Evolutionary conservation across 1,140 invertebrate genomes (phyloP).

Genomic region (Drosophila cardini): DNA sequence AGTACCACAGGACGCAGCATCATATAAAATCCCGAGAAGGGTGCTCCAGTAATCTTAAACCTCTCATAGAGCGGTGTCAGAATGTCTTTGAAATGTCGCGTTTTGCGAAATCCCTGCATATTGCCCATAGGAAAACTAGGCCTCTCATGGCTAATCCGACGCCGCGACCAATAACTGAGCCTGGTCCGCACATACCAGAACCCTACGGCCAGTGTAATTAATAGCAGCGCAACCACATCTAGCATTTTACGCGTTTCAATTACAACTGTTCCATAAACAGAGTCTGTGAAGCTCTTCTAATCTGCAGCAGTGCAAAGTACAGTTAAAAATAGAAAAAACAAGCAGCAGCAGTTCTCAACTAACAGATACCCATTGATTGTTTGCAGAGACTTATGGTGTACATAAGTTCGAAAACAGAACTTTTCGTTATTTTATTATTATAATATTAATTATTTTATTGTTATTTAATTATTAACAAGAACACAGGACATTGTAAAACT

Average conservation of each 20-base stretch:
- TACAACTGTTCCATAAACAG: slow-evolving; percentile 41
- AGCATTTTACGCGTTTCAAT: slow-evolving; percentile 56
- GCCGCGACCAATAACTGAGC: slow-evolving; percentile 85
- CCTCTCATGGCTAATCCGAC: slow-evolving; percentile 71
- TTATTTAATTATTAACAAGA: too few species aligned
- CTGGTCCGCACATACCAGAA: slow-evolving; percentile 62
- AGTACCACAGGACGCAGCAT: slow-evolving; percentile 65
- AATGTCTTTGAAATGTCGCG: slow-evolving; percentile 68
- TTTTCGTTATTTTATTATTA: too few species aligned
- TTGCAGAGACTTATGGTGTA: not conserved
- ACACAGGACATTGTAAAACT: too few species aligned
- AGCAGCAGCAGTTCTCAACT: not conserved
- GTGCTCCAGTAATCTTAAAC: slow-evolving; percentile 60
- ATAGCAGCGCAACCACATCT: slow-evolving; percentile 59
- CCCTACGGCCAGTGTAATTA: slow-evolving; percentile 49
- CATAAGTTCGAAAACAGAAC: not conserved
- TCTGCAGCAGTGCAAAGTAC: slow-evolving; percentile 45
- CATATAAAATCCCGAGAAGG: slow-evolving; percentile 67
- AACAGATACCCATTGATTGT: not conserved
- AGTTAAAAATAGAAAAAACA: not conserved
- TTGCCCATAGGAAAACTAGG: slow-evolving; percentile 68
- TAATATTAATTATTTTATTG: too few species aligned
- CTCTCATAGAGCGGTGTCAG: slow-evolving; percentile 58
- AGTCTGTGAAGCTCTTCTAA: slow-evolving; percentile 19
- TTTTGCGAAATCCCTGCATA: slow-evolving; percentile 48